Conservation (phyloP, 2,888 invertebrate species). For the Lycaena phlaeas region DNA sequence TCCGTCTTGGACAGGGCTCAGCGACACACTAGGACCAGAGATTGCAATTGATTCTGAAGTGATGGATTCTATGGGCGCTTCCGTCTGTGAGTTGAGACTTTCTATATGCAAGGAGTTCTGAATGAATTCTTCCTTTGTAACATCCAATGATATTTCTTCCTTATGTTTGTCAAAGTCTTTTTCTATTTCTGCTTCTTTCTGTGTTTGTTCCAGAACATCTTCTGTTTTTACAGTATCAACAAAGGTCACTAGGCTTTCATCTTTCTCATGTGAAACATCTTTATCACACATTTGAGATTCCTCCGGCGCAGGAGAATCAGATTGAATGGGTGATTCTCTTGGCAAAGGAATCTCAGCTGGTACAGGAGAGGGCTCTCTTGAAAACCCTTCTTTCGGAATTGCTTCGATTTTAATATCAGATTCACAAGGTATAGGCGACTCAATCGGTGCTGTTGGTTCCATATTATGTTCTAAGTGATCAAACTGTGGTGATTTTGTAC, state of each 20-base stretch:
- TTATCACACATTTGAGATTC: constrained; percentile 9
- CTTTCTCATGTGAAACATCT: constrained; percentile 5
- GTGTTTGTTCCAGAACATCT: neutral
- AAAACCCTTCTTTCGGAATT: constrained; percentile 9
- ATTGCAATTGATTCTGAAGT: neutral
- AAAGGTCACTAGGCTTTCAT: constrained; percentile 14
- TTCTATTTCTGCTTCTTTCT: neutral
- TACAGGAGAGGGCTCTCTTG: constrained; percentile 16
- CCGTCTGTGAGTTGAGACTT: constrained; percentile 13
- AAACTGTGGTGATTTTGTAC: constrained; percentile 17
- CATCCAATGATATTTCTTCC: constrained; percentile 1
- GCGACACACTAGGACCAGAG: neutral
- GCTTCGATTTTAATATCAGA: neutral
- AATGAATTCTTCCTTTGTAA: neutral
- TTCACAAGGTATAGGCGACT: neutral
- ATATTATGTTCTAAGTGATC: constrained; percentile 10
- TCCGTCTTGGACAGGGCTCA: constrained; percentile 8
- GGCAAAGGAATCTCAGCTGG: constrained; percentile 24
- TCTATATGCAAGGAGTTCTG: neutral
- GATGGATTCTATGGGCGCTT: constrained; percentile 13
- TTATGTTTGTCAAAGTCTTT: neutral
- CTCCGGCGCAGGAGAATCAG: constrained; percentile 18
- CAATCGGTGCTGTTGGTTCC: neutral
- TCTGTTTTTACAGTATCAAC: neutral
- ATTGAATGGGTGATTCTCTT: constrained; percentile 21